phyloP scores from a whole-genome alignment of 1,140 invertebrate genomes.

The Drosophila bocqueti region DNA sequence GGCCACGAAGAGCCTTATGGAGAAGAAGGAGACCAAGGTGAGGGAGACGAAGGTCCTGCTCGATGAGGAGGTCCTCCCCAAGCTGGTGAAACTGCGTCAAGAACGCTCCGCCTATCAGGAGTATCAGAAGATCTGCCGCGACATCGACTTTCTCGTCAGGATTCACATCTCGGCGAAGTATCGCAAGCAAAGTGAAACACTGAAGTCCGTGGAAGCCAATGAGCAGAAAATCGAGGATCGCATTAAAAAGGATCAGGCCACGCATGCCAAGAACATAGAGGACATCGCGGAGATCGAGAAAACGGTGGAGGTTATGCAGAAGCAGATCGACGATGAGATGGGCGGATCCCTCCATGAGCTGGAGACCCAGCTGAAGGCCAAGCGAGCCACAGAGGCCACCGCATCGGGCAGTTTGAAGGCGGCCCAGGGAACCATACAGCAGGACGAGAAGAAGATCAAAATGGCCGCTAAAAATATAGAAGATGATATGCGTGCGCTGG shows the following conservation, averaged over 20 bases:
- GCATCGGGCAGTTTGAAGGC: conserved; percentile 89
- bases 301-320: conserved; percentile 86
- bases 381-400: conserved; percentile 90
- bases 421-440: conserved; percentile 89
- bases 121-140: conserved; percentile 94
- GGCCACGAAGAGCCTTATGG: conserved; percentile 93
- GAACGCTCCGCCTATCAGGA: conserved; percentile 95
- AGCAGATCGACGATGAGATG: conserved; percentile 88
- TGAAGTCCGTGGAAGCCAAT: conserved; percentile 61
- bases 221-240: conserved; percentile 64
- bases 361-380: conserved; percentile 88
- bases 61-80: conserved; percentile 95
- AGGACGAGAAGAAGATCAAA: conserved; percentile 89
- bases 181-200: conserved; percentile 58
- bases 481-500: conserved; percentile 90
- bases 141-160: conserved; percentile 93
- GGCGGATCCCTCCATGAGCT: conserved; percentile 89
- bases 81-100: conserved; percentile 93
- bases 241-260: conserved; percentile 84
- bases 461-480: conserved; percentile 89
- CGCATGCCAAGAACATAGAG: conserved; percentile 86
- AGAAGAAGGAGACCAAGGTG: conserved; percentile 97
- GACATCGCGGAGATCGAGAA: conserved; percentile 86
- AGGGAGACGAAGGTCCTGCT: conserved; percentile 94
- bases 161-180: conserved; percentile 84